Evolutionary conservation across 1,140 invertebrate genomes (phyloP).

Genomic region (Lineus longissimus): DNA sequence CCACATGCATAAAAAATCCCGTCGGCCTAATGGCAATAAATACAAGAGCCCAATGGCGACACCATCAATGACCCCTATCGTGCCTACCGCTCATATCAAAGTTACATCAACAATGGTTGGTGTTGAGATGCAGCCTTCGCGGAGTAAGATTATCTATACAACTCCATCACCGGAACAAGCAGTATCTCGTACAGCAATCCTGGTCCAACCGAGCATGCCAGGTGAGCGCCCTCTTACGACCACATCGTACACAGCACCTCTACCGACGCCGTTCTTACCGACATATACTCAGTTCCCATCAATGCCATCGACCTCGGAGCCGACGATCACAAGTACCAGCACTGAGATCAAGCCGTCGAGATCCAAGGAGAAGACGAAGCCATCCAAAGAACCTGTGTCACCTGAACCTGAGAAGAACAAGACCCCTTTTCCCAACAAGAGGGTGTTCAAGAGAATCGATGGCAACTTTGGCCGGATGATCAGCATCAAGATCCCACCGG

Average conservation of each 20-base stretch:
- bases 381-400: conserved; percentile 2
- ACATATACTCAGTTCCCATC: no score
- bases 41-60: conserved; percentile 13
- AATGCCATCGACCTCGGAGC: no score
- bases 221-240: no score
- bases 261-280: no score
- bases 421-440: conserved; percentile 14
- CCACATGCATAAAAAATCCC: conserved; percentile 14
- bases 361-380: neutral
- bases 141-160: no score
- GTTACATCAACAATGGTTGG: neutral
- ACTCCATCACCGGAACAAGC: no score
- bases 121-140: no score
- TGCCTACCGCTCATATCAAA: conserved; percentile 10
- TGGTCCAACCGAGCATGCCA: no score
- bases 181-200: no score
- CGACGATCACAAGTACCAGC: no score
- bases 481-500: conserved; percentile 68
- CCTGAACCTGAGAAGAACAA: neutral
- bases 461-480: conserved; percentile 77
- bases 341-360: no score
- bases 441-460: conserved; percentile 11
- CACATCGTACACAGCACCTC: no score
- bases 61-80: conserved; percentile 9
- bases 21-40: conserved; percentile 22